Conservation (phyloP, 2,797 vertebrate species). For the Sparus aurata region DNA sequence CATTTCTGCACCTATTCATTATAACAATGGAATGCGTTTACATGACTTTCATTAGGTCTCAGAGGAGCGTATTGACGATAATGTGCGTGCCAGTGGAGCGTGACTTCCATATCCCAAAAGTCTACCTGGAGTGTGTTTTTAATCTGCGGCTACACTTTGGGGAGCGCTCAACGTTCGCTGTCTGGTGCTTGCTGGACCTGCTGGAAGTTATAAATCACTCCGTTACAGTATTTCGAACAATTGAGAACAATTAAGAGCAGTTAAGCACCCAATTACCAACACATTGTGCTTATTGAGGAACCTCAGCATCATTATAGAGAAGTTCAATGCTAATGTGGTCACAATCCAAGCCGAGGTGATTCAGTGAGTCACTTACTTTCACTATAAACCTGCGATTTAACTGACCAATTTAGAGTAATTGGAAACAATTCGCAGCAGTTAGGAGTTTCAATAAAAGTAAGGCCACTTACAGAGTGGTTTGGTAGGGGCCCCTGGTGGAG, state of each 20-base stretch:
- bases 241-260: constrained; percentile 69
- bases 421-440: constrained; percentile 76
- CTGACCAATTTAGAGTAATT: constrained; percentile 78
- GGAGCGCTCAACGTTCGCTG: constrained; percentile 17
- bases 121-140: constrained; percentile 64
- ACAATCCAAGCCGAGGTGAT: constrained; percentile 40
- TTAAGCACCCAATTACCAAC: constrained; percentile 70
- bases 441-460: constrained; percentile 65
- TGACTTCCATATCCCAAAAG: constrained; percentile 51
- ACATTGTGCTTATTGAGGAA: constrained; percentile 52
- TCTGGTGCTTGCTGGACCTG: constrained; percentile 31
- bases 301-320: constrained; percentile 41
- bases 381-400: constrained; percentile 67
- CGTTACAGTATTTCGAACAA: constrained; percentile 65
- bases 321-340: constrained; percentile 39
- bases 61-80: constrained; percentile 40
- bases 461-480: constrained; percentile 32
- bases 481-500: constrained; percentile 19
- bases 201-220: constrained; percentile 60
- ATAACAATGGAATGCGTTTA: constrained; percentile 64
- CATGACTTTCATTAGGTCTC: constrained; percentile 56
- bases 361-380: constrained; percentile 49
- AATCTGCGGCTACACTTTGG: constrained; percentile 49
- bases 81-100: constrained; percentile 45
- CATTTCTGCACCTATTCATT: constrained; percentile 65